Evolutionary conservation across 2,888 invertebrate species (phyloP).

Genomic region (Drosophila conformis): DNA sequence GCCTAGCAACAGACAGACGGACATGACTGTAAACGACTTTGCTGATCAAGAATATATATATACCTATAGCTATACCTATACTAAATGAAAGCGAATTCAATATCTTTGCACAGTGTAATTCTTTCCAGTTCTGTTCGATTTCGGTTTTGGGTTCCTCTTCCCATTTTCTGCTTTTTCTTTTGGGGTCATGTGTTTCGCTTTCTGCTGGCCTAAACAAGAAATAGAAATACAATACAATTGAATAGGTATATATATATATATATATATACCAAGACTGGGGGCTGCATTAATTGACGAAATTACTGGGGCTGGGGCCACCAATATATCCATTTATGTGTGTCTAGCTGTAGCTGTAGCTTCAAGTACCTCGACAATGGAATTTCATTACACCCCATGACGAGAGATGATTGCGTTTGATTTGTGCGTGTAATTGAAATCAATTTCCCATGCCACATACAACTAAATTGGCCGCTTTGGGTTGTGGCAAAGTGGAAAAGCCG

Average conservation of each 20-base stretch:
- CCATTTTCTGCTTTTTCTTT: conserved; percentile 15
- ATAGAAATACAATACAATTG: conserved; percentile 54
- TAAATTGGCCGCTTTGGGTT: conserved; percentile 10
- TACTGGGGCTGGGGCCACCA: conserved; percentile 6
- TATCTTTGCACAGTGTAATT: conserved; percentile 30
- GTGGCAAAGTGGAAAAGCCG: background rate
- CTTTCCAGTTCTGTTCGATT: conserved; percentile 12
- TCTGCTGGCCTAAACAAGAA: conserved; percentile 52
- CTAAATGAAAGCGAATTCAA: conserved; percentile 36
- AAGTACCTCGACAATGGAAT: conserved; percentile 40
- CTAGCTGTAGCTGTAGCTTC: background rate
- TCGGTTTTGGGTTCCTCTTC: conserved; percentile 41
- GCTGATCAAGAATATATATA: background rate
- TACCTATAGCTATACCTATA: too few species aligned
- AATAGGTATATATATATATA: conserved; percentile 2
- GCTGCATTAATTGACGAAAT: conserved; percentile 45
- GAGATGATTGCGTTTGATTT: conserved; percentile 47
- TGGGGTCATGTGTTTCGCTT: conserved; percentile 56
- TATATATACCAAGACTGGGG: background rate
- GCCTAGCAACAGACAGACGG: background rate
- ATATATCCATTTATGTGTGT: background rate
- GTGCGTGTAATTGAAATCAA: conserved; percentile 57
- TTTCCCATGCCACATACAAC: conserved; percentile 23
- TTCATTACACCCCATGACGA: conserved; percentile 42
- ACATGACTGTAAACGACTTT: background rate